Base-by-base conservation (phyloP, 1,140 invertebrate species). In the Drosophila punjabiensis region DNA sequence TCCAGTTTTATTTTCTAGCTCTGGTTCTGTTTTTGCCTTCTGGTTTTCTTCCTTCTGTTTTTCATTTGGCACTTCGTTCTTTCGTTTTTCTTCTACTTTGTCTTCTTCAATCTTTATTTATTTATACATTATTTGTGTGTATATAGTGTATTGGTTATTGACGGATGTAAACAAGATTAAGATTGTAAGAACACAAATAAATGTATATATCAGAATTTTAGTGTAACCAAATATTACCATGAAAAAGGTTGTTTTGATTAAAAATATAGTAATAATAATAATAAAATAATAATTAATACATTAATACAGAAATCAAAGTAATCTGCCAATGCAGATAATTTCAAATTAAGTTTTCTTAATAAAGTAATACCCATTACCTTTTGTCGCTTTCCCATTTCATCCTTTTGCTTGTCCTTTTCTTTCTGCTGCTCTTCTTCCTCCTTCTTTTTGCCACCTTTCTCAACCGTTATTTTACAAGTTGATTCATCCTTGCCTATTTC, bases 401-500 rank as follows among this genome's bases (percentile, higher is more conserved):
- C 52, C 48, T 82, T 71, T 20, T 55, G 48, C 32, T 94, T 93
- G 93, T 94, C 93, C 94, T 85, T 71, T 60, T 87, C 76, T 14
- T 69, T 66, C 20, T 81, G 76, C 59, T 82, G 77, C 35, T 88
- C 85, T 28, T 91, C 88, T 37, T 87, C 91, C 61, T 93, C 92
- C 20, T 86, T 92, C 63, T 93, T 93, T 11, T 88, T 91, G 53
- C 80, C 74, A 58, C 82, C 81, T 59, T 93, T 93, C 47, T 92
- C 88, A 30, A 98, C 95, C 37, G 95, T 96, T 28, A 98, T 93
- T 87, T 96, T 95, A 33, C 97, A 97, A 16, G 95, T 95, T 3
- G 96, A 96, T 93, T 98, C 97, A 83, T 96, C 96, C 92, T 96
- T 96, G 56, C 97, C 97, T 77, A 95, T 96, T 92, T 98, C 97